Conservation (phyloP, 2,797 vertebrate species). For the Sebastes itinus region DNA sequence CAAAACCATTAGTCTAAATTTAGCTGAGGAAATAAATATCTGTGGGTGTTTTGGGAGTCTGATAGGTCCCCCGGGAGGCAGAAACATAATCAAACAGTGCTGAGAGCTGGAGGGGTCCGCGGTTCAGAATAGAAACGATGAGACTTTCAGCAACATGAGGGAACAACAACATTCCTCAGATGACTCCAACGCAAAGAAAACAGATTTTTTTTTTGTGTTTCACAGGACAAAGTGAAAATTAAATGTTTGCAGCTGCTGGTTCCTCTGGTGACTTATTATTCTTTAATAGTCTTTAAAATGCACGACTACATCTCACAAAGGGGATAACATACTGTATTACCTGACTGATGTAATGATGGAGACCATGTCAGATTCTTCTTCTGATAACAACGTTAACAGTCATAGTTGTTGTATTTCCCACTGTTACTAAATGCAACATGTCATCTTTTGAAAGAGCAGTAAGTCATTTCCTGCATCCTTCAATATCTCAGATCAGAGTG, state of each 20-base stretch:
- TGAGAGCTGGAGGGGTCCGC: not conserved
- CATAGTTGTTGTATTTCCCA: not conserved
- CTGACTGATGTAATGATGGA: not conserved
- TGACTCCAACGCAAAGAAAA: constrained; percentile 24
- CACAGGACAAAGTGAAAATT: not conserved
- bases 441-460: not conserved
- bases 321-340: too few relatives aligned
- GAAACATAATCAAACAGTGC: constrained; percentile 49
- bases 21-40: constrained; percentile 30
- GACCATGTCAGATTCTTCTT: not conserved
- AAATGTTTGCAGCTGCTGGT: constrained; percentile 24
- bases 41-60: constrained; percentile 1
- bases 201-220: not conserved
- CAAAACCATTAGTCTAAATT: constrained; percentile 33
- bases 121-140: constrained; percentile 1
- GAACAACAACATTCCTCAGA: constrained; percentile 48
- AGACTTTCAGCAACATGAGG: constrained; percentile 19
- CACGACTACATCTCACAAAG: not conserved
- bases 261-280: not conserved
- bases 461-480: not conserved
- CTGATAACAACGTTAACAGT: not conserved
- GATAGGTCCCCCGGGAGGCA: constrained; percentile 17
- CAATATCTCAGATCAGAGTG: not conserved
- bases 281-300: not conserved
- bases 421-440: not conserved